A percentile compares a stretch with the other conserved stretches of the same genome.
These are phyloP conservation scores for Musca vetustissima DNA, from an alignment of 1,140 invertebrate species.

Conservation along the genomic window DNA sequence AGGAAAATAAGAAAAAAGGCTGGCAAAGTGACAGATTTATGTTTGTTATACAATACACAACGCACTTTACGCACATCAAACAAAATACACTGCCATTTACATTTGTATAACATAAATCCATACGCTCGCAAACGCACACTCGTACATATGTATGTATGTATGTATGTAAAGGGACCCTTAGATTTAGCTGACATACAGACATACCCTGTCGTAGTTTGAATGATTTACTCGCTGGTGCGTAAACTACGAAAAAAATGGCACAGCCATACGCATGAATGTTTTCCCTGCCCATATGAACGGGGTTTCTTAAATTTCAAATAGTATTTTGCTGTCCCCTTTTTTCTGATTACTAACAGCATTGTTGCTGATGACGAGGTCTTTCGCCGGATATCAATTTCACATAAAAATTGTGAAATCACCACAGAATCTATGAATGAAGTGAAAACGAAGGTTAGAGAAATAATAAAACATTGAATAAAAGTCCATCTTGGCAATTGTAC, in stretches of 20 bases:
- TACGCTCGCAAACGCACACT: not conserved
- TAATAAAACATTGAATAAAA: no score
- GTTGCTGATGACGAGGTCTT: not conserved
- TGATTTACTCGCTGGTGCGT: slow-evolving; percentile 14
- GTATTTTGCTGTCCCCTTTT: not conserved
- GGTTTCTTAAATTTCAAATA: slow-evolving; percentile 13
- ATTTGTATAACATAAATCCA: not conserved
- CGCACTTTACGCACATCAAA: slow-evolving; percentile 24
- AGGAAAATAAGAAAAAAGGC: slow-evolving; percentile 15
- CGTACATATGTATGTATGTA: no score
- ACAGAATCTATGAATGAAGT: not conserved
- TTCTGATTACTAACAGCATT: not conserved
- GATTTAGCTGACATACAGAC: not conserved
- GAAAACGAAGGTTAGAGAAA: no score
- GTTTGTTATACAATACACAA: slow-evolving; percentile 32
- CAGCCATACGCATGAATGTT: no score
- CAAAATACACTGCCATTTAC: slow-evolving; percentile 8
- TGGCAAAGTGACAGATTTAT: slow-evolving; percentile 50
- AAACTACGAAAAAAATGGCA: not conserved
- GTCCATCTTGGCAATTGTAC: not conserved
- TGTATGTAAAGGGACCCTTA: not conserved
- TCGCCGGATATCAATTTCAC: slow-evolving; percentile 51
- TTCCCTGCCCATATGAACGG: no score
- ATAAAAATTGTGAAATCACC: slow-evolving; percentile 31
- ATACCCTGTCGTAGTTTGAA: not conserved